phyloP scores from a whole-genome alignment of 2,797 vertebrate genomes.

The Nasua narica region DNA sequence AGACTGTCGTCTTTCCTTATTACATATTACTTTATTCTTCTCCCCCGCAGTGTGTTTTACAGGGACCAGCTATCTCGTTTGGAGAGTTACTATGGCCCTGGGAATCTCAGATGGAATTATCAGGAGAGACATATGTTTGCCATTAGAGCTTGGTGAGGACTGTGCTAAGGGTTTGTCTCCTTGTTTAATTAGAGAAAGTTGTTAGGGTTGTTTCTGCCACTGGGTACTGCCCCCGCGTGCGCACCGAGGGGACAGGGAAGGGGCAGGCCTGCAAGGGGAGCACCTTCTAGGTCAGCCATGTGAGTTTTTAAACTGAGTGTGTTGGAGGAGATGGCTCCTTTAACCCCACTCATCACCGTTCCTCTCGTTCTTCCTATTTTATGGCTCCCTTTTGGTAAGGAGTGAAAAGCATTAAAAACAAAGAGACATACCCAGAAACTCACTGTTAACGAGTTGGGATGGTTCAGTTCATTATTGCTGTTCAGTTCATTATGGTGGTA shows the following conservation, averaged over 20 bases:
- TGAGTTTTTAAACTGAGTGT: not conserved
- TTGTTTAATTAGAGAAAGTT: slow-evolving; percentile 54
- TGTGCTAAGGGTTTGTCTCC: not conserved
- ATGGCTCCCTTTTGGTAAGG: not conserved
- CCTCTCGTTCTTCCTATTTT: not conserved
- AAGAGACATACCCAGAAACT: not conserved
- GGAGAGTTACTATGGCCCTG: not conserved
- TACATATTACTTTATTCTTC: fast-evolving
- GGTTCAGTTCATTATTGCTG: not conserved
- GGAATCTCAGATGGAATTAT: slow-evolving; percentile 15
- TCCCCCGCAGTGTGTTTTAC: not conserved
- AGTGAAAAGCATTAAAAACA: not conserved
- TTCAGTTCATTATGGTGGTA: not conserved
- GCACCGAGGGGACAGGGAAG: not conserved
- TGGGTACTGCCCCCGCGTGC: not conserved
- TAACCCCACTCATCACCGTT: too few species aligned
- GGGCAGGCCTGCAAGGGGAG: not conserved
- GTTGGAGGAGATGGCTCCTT: not conserved
- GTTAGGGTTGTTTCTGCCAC: not conserved
- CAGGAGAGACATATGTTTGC: slow-evolving; percentile 46
- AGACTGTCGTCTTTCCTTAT: not conserved
- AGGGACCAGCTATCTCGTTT: not conserved
- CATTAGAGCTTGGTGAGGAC: not conserved
- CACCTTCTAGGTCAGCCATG: not conserved
- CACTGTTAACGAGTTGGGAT: not conserved